A percentile compares a stretch with the other conserved stretches of the same genome.
Evolutionary conservation across 2,797 vertebrate genomes (phyloP).

Genomic region (Ciconia nigra): DNA sequence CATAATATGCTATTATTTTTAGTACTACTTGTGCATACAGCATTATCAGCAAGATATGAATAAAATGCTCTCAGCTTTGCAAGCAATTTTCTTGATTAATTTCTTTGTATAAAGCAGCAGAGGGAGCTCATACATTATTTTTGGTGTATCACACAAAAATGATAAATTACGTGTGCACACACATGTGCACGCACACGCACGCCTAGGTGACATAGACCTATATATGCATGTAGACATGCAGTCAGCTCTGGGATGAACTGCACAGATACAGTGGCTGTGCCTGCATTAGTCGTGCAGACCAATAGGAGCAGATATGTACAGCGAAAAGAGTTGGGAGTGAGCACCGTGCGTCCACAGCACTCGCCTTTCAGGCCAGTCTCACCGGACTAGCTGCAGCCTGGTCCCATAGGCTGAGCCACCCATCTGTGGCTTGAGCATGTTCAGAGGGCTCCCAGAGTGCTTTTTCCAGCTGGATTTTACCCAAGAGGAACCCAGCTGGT

Average conservation of each 20-base stretch:
- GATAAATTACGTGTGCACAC: slow-evolving; percentile 17
- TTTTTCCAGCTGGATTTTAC: neutral
- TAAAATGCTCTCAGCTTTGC: slow-evolving; percentile 32
- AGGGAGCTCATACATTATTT: slow-evolving; percentile 76
- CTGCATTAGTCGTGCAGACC: slow-evolving; percentile 47
- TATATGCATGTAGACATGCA: rapidly evolving
- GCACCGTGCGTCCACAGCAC: rapidly evolving
- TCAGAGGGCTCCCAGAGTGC: neutral
- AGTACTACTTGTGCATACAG: neutral
- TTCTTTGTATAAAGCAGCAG: slow-evolving; percentile 70
- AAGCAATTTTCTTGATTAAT: slow-evolving; percentile 67
- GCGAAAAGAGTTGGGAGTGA: neutral
- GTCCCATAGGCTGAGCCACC: neutral
- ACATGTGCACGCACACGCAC: neutral
- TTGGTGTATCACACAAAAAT: slow-evolving; percentile 49
- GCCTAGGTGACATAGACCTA: neutral
- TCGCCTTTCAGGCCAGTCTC: rapidly evolving
- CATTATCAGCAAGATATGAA: slow-evolving; percentile 44
- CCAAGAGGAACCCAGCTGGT: neutral
- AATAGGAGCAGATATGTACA: slow-evolving; percentile 60
- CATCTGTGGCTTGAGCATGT: neutral
- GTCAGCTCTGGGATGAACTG: neutral
- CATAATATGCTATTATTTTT: slow-evolving; percentile 18
- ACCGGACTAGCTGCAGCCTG: neutral
- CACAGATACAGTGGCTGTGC: neutral